Conservation (phyloP, 2,888 invertebrate genomes). For the Girardia tigrina region DNA sequence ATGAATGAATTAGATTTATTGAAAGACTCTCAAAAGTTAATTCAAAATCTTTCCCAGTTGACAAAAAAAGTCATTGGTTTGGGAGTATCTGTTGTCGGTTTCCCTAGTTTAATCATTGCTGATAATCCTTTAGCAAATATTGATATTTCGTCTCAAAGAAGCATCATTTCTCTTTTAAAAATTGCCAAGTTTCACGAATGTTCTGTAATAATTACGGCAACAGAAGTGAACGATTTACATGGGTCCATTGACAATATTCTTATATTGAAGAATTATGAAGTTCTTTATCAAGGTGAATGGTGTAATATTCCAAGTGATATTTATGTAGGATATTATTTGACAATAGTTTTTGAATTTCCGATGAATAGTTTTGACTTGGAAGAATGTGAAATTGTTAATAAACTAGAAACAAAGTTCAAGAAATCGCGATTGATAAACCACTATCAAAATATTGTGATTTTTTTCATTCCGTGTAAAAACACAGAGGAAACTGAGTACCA, state of each 20-base stretch:
- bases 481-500: not conserved
- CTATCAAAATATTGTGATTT: not conserved
- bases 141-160: not conserved
- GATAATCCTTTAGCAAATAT: not conserved
- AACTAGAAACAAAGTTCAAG: not conserved
- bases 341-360: not conserved
- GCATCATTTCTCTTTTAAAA: not conserved
- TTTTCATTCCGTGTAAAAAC: not conserved
- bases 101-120: not conserved
- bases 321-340: not conserved
- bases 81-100: not conserved
- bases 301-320: not conserved
- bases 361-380: not conserved
- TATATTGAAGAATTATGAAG: not conserved
- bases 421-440: not conserved
- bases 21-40: not conserved
- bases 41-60: not conserved
- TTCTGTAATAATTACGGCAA: not conserved
- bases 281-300: not conserved
- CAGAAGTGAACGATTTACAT: not conserved
- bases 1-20: not conserved
- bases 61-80: not conserved
- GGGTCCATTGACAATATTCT: not conserved
- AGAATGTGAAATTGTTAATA: not conserved
- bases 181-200: not conserved